phyloP scores from a whole-genome alignment of 35 echinoderm and acorn worm species.

The Anneissia japonica region DNA sequence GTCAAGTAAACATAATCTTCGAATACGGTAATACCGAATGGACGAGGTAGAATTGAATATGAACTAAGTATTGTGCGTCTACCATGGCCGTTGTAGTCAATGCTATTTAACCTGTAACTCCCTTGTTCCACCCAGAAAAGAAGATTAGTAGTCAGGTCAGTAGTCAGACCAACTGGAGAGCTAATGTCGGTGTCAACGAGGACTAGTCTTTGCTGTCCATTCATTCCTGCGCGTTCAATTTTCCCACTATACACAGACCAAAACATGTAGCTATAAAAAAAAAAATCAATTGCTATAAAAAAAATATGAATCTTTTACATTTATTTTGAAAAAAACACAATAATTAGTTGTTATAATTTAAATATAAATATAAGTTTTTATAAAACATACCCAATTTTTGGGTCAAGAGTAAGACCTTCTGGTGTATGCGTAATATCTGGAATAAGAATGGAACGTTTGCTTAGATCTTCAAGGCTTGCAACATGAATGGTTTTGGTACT shows the following conservation, averaged over 20 bases:
- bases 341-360: too few relatives aligned
- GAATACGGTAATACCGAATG: too few relatives aligned
- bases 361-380: conserved; percentile 55
- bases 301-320: too few relatives aligned
- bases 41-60: too few relatives aligned
- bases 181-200: conserved; percentile 25
- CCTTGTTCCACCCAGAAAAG: conserved; percentile 47
- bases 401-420: conserved; percentile 37
- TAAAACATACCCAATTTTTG: conserved; percentile 40
- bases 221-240: too few relatives aligned
- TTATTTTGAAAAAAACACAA: too few relatives aligned
- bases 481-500: conserved; percentile 31
- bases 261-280: conserved; percentile 58
- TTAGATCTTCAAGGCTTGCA: conserved; percentile 43
- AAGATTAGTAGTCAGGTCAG: too few relatives aligned
- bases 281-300: too few relatives aligned
- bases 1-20: too few relatives aligned
- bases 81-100: conserved; percentile 4
- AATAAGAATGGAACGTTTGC: conserved; percentile 37
- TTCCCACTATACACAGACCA: conserved; percentile 85
- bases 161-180: conserved; percentile 63
- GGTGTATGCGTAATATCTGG: conserved; percentile 32
- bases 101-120: conserved; percentile 18
- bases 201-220: conserved; percentile 23
- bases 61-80: conserved; percentile 1